A percentile compares a stretch with the other conserved stretches of the same genome.
Evolutionary conservation across 1,140 invertebrate genomes (phyloP).

Genomic region (Zaprionus ghesquierei): DNA sequence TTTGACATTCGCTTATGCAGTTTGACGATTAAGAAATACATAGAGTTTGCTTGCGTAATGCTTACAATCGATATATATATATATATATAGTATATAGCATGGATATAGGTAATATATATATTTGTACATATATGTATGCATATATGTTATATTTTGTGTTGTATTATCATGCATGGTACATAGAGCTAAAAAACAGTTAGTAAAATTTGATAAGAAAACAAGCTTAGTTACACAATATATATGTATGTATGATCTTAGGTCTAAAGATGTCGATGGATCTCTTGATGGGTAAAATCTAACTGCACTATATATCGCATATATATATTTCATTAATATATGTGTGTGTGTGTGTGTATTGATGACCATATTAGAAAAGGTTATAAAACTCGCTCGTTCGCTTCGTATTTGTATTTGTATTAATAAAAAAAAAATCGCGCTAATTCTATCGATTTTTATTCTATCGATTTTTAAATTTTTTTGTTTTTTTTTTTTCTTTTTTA

Average conservation of each 20-base stretch:
- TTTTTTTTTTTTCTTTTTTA: conserved; percentile 17
- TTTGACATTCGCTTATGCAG: conserved; percentile 50
- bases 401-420: background rate
- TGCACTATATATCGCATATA: conserved; percentile 28
- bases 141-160: conserved; percentile 13
- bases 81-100: conserved; percentile 23
- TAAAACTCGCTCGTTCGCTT: conserved; percentile 55
- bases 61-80: conserved; percentile 49
- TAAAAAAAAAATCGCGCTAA: background rate
- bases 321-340: conserved; percentile 8
- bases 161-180: no score
- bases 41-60: conserved; percentile 47
- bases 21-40: conserved; percentile 65
- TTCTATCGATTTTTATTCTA: conserved; percentile 21
- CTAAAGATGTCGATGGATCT: conserved; percentile 26
- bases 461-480: conserved; percentile 6
- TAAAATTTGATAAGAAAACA: conserved; percentile 55
- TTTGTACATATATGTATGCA: conserved; percentile 21
- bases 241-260: conserved; percentile 37
- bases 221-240: conserved; percentile 46
- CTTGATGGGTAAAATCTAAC: conserved; percentile 30
- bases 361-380: conserved; percentile 69
- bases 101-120: conserved; percentile 49
- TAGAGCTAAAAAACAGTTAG: conserved; percentile 51
- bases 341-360: conserved; percentile 30